These are phyloP conservation scores for Spodoptera exigua DNA, from an alignment of 2,888 invertebrate species.

Conservation along the genomic window DNA sequence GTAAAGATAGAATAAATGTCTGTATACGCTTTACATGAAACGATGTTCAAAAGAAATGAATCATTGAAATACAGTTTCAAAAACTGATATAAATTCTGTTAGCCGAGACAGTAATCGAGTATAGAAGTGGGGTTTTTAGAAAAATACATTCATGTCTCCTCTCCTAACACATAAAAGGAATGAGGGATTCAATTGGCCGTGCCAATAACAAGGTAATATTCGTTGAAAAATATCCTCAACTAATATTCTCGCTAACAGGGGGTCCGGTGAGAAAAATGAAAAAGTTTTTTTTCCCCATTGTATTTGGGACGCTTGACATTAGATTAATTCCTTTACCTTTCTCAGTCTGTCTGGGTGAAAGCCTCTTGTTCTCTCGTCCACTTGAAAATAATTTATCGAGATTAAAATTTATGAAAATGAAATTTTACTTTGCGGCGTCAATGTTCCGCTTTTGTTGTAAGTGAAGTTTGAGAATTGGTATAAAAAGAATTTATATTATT, in stretches of 20 bases:
- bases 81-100: too few relatives aligned
- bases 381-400: slow-evolving; percentile 72
- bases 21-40: too few relatives aligned
- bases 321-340: slow-evolving; percentile 72
- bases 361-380: slow-evolving; percentile 64
- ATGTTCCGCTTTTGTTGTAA: slow-evolving; percentile 59
- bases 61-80: too few relatives aligned
- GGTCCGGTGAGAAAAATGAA: slow-evolving; percentile 61
- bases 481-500: slow-evolving; percentile 49
- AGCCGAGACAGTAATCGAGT: too few relatives aligned
- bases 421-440: slow-evolving; percentile 65
- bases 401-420: slow-evolving; percentile 72
- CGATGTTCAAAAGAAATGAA: too few relatives aligned
- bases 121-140: too few relatives aligned
- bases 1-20: too few relatives aligned
- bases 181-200: slow-evolving; percentile 17
- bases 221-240: slow-evolving; percentile 40
- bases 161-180: slow-evolving; percentile 3
- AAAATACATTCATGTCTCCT: too few relatives aligned
- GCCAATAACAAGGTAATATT: slow-evolving; percentile 43
- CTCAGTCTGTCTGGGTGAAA: slow-evolving; percentile 59
- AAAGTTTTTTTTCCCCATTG: slow-evolving; percentile 66
- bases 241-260: slow-evolving; percentile 45
- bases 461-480: slow-evolving; percentile 43
- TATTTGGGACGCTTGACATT: slow-evolving; percentile 69